Evolutionary conservation across 1,140 invertebrate genomes (phyloP), one percentile per base, ranked within the genome.

Genomic region (Bicyclus anynana): DNA sequence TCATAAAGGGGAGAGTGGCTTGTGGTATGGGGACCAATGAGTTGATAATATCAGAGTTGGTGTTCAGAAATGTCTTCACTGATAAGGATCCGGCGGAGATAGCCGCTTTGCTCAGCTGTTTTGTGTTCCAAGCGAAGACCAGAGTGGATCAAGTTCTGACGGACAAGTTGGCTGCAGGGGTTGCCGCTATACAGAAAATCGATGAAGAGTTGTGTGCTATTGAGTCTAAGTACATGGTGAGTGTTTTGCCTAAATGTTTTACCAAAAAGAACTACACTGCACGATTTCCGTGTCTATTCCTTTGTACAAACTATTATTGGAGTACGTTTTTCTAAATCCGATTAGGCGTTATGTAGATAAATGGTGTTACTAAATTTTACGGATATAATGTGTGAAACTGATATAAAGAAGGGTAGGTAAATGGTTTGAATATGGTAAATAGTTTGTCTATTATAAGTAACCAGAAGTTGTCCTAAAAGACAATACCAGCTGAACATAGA

Each of bases 1-100:
- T 88, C 42, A 52, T 88, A 2, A 88, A 88, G 64, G 85, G 84
- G 38, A 65, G 95, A 57, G 97, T 99, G 6, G 98, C 98, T 2
- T 96, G 98, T 76, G 95, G 98, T 83, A 99, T 99, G 93, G 96
- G 97, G 13, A 97, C 94, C 56, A 94, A 95, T 71, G 98, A 99
- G 81, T 89, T 99, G 2, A 91, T 99, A 16, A 95, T 99, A 42
- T 99, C 98, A 0, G 98, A 99, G 89, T 85, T 99, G 1, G 94
- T 99, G n/a, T 93, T 99, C 55, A 92, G 96, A 57, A 98, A 99
- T 88, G 92, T 97, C 48, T 92, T 99, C 46, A 95, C 94, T 0
- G 93, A 96, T 70, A 91, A 96, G 35, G 91, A 93, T 66, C 94
- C 97, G 0, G 93, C 95, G 0, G 97, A 99, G 89, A 98, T 99